Evolutionary conservation across 1,140 invertebrate genomes (phyloP).

Genomic region (Caerostris extrusa): DNA sequence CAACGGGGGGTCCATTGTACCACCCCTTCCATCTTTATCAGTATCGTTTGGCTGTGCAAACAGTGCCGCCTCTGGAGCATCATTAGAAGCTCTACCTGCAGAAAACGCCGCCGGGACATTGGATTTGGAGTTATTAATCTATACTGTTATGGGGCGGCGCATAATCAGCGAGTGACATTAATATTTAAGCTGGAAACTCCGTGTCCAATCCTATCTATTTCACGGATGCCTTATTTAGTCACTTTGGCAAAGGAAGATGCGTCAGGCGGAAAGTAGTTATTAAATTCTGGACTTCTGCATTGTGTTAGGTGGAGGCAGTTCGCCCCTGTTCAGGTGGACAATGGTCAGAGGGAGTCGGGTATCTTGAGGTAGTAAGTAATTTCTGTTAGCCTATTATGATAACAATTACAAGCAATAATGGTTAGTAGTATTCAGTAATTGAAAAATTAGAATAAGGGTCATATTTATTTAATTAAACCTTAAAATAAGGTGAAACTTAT

Average conservation of each 20-base stretch:
- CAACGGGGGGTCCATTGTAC: neutral
- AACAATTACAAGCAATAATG: too few species aligned
- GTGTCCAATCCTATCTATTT: slow-evolving; percentile 12
- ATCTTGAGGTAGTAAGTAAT: neutral
- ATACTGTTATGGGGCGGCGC: slow-evolving; percentile 42
- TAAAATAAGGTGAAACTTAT: too few species aligned
- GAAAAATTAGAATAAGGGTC: too few species aligned
- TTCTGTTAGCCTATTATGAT: too few species aligned
- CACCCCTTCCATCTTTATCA: neutral
- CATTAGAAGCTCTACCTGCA: slow-evolving; percentile 28
- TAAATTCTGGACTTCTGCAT: neutral
- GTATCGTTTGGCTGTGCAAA: slow-evolving; percentile 16
- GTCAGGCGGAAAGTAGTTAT: neutral
- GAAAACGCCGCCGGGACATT: slow-evolving; percentile 31
- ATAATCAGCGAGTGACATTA: slow-evolving; percentile 47
- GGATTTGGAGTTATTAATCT: slow-evolving; percentile 62
- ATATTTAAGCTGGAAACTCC: slow-evolving; percentile 53
- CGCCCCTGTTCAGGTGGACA: neutral
- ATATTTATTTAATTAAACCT: too few species aligned
- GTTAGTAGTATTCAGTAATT: too few species aligned
- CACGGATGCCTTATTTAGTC: slow-evolving; percentile 14
- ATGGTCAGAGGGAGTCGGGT: neutral
- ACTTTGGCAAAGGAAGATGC: neutral
- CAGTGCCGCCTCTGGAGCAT: neutral
- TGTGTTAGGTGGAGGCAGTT: neutral